phyloP scores from a whole-genome alignment of 2,113 vertebrate species.

The Siphamia tubifer region DNA sequence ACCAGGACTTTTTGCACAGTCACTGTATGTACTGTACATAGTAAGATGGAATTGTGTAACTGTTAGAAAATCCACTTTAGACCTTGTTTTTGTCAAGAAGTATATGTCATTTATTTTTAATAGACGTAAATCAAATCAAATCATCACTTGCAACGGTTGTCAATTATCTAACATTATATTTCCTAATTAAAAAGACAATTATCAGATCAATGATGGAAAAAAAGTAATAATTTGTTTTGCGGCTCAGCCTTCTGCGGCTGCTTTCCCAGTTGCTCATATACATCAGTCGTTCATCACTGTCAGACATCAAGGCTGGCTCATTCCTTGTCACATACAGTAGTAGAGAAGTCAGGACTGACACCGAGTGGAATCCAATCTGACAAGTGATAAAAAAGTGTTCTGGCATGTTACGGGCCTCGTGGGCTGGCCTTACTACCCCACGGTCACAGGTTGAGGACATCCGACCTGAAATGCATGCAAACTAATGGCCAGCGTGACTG shows the following conservation, averaged over 20 bases:
- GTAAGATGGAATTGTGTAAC: too few species aligned
- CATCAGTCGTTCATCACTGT: conserved; percentile 47
- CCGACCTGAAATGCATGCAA: conserved; percentile 79
- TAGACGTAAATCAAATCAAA: too few species aligned
- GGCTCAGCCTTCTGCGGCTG: background rate
- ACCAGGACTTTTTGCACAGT: too few species aligned
- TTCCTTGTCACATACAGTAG: conserved; percentile 57
- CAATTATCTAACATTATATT: background rate
- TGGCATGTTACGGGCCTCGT: conserved; percentile 70
- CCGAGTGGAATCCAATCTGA: conserved; percentile 59
- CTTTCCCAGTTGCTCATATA: conserved; percentile 30
- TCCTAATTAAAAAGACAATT: background rate
- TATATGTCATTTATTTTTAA: too few species aligned
- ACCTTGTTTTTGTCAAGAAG: too few species aligned
- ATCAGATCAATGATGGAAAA: background rate
- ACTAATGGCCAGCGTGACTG: conserved; percentile 77
- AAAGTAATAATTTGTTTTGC: background rate
- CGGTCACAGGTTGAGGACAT: conserved; percentile 79
- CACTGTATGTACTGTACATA: too few species aligned
- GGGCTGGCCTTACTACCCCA: conserved; percentile 62
- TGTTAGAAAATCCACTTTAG: too few species aligned
- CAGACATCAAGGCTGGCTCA: conserved; percentile 41
- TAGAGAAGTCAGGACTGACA: conserved; percentile 63
- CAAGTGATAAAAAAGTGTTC: conserved; percentile 77
- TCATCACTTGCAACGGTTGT: too few species aligned